Conservation (phyloP, 2,888 invertebrate genomes). For the Cyaniris semiargus region DNA sequence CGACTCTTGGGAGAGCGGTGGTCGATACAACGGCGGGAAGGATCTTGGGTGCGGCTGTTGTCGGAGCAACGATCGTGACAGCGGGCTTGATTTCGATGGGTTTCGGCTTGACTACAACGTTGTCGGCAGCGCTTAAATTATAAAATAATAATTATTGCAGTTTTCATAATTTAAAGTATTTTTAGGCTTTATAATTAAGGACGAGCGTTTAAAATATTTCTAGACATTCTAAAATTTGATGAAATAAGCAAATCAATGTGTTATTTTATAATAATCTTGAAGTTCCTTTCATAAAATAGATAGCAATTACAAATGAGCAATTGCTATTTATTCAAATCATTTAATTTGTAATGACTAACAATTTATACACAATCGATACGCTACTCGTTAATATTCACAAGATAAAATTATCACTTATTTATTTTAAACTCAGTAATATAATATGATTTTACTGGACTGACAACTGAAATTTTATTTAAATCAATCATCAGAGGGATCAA, state of each 20-base stretch:
- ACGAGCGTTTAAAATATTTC: background rate
- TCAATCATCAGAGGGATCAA: too few relatives aligned
- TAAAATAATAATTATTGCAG: background rate
- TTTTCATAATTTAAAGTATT: background rate
- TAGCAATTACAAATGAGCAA: background rate
- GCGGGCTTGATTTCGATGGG: background rate
- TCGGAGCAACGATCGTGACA: background rate
- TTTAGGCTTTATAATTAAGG: background rate
- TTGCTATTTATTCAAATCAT: background rate
- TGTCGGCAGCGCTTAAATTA: constrained; percentile 20
- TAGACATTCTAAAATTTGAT: too few relatives aligned
- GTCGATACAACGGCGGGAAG: constrained; percentile 47
- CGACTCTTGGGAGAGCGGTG: constrained; percentile 40
- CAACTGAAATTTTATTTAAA: too few relatives aligned
- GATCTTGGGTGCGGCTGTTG: constrained; percentile 15
- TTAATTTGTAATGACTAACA: too few relatives aligned
- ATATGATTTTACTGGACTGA: too few relatives aligned
- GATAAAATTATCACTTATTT: too few relatives aligned
- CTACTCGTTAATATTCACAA: too few relatives aligned
- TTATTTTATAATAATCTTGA: background rate
- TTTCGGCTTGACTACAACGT: constrained; percentile 1
- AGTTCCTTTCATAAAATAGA: background rate
- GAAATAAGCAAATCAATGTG: too few relatives aligned
- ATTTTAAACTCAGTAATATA: too few relatives aligned
- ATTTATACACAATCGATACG: too few relatives aligned